phyloP scores from a whole-genome alignment of 2,888 invertebrate genomes.

The Cataglyphis cursor region DNA sequence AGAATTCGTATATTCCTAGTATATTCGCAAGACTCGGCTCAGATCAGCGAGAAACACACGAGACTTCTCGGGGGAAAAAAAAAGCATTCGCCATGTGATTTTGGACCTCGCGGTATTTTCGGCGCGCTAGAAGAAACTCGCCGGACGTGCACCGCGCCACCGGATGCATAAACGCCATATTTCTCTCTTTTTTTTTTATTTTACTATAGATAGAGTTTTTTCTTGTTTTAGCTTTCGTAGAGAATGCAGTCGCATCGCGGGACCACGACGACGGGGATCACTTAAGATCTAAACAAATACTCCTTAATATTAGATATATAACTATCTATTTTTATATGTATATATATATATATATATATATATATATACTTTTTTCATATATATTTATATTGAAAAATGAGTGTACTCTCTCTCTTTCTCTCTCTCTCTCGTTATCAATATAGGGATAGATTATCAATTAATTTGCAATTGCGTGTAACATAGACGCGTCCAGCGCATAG shows the following conservation, averaged over 20 bases:
- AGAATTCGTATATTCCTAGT: background rate
- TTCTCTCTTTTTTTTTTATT: conserved; percentile 56
- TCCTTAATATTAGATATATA: conserved; percentile 78
- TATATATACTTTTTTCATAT: conserved; percentile 61
- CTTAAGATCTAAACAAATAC: conserved; percentile 82
- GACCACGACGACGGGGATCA: conserved; percentile 80
- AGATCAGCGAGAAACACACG: conserved; percentile 34
- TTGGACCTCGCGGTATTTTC: conserved; percentile 17
- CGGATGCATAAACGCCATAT: conserved; percentile 69
- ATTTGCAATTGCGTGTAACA: conserved; percentile 80
- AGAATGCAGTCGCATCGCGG: conserved; percentile 79
- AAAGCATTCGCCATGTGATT: background rate
- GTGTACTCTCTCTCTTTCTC: conserved; percentile 76
- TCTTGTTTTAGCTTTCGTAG: conserved; percentile 61
- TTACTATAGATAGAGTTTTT: conserved; percentile 61
- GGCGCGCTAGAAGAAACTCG: conserved; percentile 50
- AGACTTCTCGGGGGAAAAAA: background rate
- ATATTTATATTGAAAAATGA: conserved; percentile 77
- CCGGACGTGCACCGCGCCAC: conserved; percentile 60
- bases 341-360: conserved; percentile 67
- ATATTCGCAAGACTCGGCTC: background rate
- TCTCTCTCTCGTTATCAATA: conserved; percentile 69
- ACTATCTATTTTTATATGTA: conserved; percentile 73
- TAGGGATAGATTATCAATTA: conserved; percentile 76
- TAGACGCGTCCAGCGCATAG: conserved; percentile 85